A percentile compares a stretch with the other conserved stretches of the same genome.
Evolutionary conservation across 2,888 invertebrate genomes (phyloP).

Genomic region (Sialis lutaria): DNA sequence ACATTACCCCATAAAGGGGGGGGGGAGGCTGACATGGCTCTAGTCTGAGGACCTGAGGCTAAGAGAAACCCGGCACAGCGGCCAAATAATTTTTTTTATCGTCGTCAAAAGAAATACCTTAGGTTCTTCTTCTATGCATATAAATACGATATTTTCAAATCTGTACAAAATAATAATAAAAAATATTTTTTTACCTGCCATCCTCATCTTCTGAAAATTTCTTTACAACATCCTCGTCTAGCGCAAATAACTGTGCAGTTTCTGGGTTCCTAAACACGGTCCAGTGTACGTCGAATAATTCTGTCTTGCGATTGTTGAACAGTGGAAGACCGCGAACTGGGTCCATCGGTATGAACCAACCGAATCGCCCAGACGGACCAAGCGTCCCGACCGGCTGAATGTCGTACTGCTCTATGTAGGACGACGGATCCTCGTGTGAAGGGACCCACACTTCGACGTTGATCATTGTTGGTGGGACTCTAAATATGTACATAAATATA

Average conservation of each 20-base stretch:
- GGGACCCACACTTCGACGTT: slow-evolving; percentile 57
- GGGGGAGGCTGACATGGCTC: too few relatives aligned
- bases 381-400: slow-evolving; percentile 34
- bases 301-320: neutral
- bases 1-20: too few relatives aligned
- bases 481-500: slow-evolving; percentile 11
- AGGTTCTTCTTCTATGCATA: too few relatives aligned
- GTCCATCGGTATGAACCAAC: slow-evolving; percentile 42
- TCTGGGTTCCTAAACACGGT: slow-evolving; percentile 29
- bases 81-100: too few relatives aligned
- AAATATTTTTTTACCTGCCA: too few relatives aligned
- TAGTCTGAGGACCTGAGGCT: too few relatives aligned
- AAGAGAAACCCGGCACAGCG: too few relatives aligned
- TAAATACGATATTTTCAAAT: too few relatives aligned
- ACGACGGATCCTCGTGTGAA: slow-evolving; percentile 36
- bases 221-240: slow-evolving; percentile 19
- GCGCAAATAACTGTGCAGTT: slow-evolving; percentile 29
- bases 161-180: too few relatives aligned
- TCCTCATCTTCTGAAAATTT: slow-evolving; percentile 16
- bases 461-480: slow-evolving; percentile 32
- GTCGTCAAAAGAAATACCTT: too few relatives aligned
- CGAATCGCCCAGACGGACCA: slow-evolving; percentile 37
- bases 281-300: slow-evolving; percentile 27
- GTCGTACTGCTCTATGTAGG: slow-evolving; percentile 21
- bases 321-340: slow-evolving; percentile 18